Percentiles rank a stretch among this genome's conserved stretches.
These are phyloP conservation scores for Gephyroberyx darwinii DNA, from an alignment of 2,797 vertebrate species.

Conservation along the genomic window DNA sequence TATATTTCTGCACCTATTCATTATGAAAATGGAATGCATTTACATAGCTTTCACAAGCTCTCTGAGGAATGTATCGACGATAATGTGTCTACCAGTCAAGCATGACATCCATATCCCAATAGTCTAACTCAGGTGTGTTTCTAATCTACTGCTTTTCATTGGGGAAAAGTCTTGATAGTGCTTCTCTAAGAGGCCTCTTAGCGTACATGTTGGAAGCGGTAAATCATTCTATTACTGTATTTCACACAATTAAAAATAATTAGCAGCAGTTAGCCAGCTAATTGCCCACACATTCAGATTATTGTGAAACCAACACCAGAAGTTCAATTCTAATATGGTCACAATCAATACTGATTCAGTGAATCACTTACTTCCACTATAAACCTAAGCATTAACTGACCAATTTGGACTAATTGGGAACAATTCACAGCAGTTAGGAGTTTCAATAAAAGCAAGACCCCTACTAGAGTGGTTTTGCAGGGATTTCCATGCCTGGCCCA, in stretches of 20 bases:
- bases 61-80: slow-evolving; percentile 35
- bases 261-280: slow-evolving; percentile 60
- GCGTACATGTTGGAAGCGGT: slow-evolving; percentile 23
- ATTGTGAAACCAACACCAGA: slow-evolving; percentile 35
- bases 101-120: slow-evolving; percentile 44
- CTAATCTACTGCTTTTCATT: slow-evolving; percentile 46
- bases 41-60: slow-evolving; percentile 53
- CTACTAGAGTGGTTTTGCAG: slow-evolving; percentile 24
- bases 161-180: slow-evolving; percentile 20
- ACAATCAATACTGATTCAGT: slow-evolving; percentile 36
- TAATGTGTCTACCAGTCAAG: slow-evolving; percentile 46
- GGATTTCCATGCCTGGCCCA: background rate
- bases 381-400: slow-evolving; percentile 63
- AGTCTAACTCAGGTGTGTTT: slow-evolving; percentile 59
- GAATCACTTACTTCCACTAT: slow-evolving; percentile 49
- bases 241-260: slow-evolving; percentile 67
- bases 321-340: slow-evolving; percentile 35
- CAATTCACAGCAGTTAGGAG: slow-evolving; percentile 67
- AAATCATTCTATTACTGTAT: slow-evolving; percentile 60
- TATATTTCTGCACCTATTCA: slow-evolving; percentile 58
- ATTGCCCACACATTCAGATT: slow-evolving; percentile 60
- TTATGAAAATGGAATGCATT: slow-evolving; percentile 61
- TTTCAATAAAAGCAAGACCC: slow-evolving; percentile 60
- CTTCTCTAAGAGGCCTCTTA: slow-evolving; percentile 2
- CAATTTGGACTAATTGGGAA: slow-evolving; percentile 76